Evolutionary conservation across 2,113 vertebrate genomes (phyloP).

Genomic region (Alouatta palliata): DNA sequence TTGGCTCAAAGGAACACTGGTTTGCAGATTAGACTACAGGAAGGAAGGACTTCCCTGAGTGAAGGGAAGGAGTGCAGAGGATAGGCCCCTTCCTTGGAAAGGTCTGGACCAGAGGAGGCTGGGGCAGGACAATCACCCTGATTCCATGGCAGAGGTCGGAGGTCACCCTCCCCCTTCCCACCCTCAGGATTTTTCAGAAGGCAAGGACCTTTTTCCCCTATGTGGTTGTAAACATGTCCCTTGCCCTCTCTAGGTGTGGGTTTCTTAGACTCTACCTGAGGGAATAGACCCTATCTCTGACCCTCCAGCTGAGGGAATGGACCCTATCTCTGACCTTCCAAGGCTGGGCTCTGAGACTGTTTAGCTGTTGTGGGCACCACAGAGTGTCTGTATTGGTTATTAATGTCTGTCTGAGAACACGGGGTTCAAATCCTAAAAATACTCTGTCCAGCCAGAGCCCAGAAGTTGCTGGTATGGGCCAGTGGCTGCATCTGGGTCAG

Average conservation of each 20-base stretch:
- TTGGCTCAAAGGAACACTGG: background rate
- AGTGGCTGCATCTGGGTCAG: background rate
- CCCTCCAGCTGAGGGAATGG: background rate
- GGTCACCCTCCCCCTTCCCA: background rate
- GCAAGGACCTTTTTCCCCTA: background rate
- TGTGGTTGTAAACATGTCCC: background rate
- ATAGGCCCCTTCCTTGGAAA: constrained; percentile 4
- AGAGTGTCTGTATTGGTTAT: constrained; percentile 48
- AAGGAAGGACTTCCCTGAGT: constrained; percentile 20
- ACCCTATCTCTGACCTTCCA: background rate
- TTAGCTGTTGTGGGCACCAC: background rate
- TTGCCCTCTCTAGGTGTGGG: background rate
- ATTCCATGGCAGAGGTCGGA: background rate
- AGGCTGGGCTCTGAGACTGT: background rate
- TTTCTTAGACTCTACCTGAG: background rate
- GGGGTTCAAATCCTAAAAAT: constrained; percentile 54
- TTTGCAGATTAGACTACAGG: constrained; percentile 8
- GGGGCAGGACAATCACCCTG: background rate
- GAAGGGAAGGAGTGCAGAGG: background rate
- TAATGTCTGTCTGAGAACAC: constrained; percentile 62
- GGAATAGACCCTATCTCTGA: no score
- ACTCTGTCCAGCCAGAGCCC: background rate
- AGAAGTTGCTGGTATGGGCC: background rate
- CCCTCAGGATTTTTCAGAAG: background rate
- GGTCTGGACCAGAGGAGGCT: background rate